These are phyloP conservation scores for Nephrotoma appendiculata DNA, from an alignment of 2,888 invertebrate species.

Conservation along the genomic window DNA sequence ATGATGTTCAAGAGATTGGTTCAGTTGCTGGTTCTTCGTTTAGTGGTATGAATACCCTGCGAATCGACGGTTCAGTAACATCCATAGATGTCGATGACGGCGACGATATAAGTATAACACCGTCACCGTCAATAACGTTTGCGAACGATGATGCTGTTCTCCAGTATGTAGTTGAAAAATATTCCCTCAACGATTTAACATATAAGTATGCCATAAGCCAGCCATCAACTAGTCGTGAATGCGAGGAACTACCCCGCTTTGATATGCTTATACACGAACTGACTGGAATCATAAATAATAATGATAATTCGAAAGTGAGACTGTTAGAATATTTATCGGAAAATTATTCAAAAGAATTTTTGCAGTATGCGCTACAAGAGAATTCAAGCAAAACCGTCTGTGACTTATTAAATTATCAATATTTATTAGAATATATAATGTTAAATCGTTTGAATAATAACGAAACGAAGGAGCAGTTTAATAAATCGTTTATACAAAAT, in stretches of 20 bases:
- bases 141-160: slow-evolving; percentile 11
- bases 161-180: slow-evolving; percentile 20
- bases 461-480: neutral
- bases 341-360: slow-evolving; percentile 29
- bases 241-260: slow-evolving; percentile 17
- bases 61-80: neutral
- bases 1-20: neutral
- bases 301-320: slow-evolving; percentile 22
- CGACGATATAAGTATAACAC: slow-evolving; percentile 12
- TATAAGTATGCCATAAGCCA: slow-evolving; percentile 19
- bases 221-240: slow-evolving; percentile 16
- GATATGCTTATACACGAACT: slow-evolving; percentile 21
- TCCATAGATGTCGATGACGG: slow-evolving; percentile 9
- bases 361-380: slow-evolving; percentile 30
- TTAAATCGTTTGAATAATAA: neutral
- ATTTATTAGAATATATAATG: slow-evolving; percentile 1
- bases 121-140: slow-evolving; percentile 12
- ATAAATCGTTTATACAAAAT: neutral
- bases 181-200: slow-evolving; percentile 17
- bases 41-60: neutral
- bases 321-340: slow-evolving; percentile 29
- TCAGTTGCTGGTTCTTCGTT: neutral
- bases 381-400: slow-evolving; percentile 30
- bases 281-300: slow-evolving; percentile 23
- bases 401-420: slow-evolving; percentile 21